Percentiles rank a stretch among this genome's conserved stretches.
These are phyloP conservation scores for Crossocerus cetratus DNA, from an alignment of 2,888 invertebrate genomes.

Conservation along the genomic window DNA sequence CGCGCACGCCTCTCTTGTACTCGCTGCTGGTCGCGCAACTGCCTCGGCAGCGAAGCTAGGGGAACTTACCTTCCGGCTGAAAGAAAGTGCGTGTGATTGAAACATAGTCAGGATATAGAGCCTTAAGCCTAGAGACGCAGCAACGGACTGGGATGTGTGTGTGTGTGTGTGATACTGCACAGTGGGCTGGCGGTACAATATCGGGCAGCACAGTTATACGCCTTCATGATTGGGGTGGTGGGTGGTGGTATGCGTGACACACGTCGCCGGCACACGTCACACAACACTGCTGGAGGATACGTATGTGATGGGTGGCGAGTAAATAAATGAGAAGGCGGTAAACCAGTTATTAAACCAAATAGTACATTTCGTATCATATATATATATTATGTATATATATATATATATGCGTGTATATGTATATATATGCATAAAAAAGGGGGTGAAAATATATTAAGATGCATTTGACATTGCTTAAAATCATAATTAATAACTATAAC, in stretches of 20 bases:
- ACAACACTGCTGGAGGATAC: conserved; percentile 58
- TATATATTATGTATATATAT: too few relatives aligned
- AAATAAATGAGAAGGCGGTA: conserved; percentile 69
- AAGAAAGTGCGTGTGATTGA: conserved; percentile 52
- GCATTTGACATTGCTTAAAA: conserved; percentile 75
- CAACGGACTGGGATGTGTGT: too few relatives aligned
- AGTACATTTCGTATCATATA: conserved; percentile 76
- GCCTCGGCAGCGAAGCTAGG: background rate
- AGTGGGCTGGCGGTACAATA: background rate
- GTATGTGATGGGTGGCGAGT: conserved; percentile 69
- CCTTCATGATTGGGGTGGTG: too few relatives aligned
- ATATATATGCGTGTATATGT: too few relatives aligned
- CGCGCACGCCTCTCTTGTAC: background rate
- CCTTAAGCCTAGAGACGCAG: too few relatives aligned
- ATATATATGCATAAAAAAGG: too few relatives aligned
- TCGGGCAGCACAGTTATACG: background rate
- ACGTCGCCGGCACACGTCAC: background rate
- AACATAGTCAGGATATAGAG: conserved; percentile 1
- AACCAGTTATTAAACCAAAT: conserved; percentile 76
- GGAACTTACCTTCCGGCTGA: conserved; percentile 74
- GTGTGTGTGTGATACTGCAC: too few relatives aligned
- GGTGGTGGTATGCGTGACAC: too few relatives aligned
- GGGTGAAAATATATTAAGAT: conserved; percentile 77
- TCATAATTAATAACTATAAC: conserved; percentile 67
- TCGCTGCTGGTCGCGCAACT: background rate